Percentiles rank a stretch among this genome's conserved stretches.
These are phyloP conservation scores for Volucella bombylans DNA, from an alignment of 2,888 invertebrate genomes.

Conservation along the genomic window DNA sequence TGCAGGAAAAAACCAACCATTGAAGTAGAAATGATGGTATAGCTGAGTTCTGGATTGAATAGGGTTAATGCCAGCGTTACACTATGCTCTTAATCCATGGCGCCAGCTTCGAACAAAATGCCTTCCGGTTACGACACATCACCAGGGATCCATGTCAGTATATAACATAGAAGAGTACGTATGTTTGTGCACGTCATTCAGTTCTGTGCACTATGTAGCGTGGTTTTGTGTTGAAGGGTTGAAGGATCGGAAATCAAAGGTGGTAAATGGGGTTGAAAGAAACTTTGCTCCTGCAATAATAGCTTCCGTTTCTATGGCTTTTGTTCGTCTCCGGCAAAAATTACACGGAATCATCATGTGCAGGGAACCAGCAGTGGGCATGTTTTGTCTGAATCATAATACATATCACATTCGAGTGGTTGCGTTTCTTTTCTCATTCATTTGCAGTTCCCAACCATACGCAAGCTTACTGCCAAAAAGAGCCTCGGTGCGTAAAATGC, in stretches of 20 bases:
- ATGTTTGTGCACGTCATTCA: not conserved
- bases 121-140: conserved; percentile 19
- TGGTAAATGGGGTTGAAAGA: not conserved
- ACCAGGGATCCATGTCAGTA: not conserved
- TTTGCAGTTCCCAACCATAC: too few relatives aligned
- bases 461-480: too few relatives aligned
- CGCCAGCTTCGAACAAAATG: conserved; percentile 42
- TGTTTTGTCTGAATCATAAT: not conserved
- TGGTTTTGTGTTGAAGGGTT: not conserved
- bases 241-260: not conserved
- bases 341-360: not conserved
- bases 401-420: not conserved
- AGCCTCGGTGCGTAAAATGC: too few relatives aligned
- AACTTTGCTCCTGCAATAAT: not conserved
- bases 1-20: conserved; percentile 31
- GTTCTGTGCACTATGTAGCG: conserved; percentile 11
- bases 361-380: not conserved
- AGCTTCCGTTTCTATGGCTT: not conserved
- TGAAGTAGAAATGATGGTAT: conserved; percentile 18
- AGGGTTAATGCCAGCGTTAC: conserved; percentile 41
- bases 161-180: not conserved
- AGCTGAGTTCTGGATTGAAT: conserved; percentile 30
- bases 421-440: not conserved
- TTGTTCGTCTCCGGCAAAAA: not conserved
- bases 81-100: conserved; percentile 42